phyloP scores from a whole-genome alignment of 2,113 vertebrate species.

The Regulus satrapa region DNA sequence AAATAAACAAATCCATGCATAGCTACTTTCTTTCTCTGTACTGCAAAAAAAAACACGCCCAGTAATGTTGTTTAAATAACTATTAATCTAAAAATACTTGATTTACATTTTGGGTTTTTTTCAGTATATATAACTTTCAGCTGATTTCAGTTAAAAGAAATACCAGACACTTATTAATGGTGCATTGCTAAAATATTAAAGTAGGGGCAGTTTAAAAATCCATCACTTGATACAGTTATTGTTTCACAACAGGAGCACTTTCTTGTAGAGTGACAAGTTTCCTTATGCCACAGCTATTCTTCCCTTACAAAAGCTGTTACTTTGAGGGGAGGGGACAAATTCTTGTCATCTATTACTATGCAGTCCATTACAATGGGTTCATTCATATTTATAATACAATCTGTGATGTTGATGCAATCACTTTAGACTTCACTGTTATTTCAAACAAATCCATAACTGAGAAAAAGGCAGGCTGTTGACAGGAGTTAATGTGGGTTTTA shows the following conservation, averaged over 20 bases:
- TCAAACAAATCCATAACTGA: constrained; percentile 78
- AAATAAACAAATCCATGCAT: background rate
- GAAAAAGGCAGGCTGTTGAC: constrained; percentile 77
- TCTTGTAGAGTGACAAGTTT: constrained; percentile 43
- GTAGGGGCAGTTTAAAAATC: constrained; percentile 26
- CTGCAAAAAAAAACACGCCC: background rate
- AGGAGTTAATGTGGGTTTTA: constrained; percentile 80
- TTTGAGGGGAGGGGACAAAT: constrained; percentile 9
- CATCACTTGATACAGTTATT: constrained; percentile 4
- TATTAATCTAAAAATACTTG: constrained; percentile 7
- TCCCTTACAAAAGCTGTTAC: constrained; percentile 45
- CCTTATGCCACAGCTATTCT: constrained; percentile 46
- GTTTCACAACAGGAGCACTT: constrained; percentile 35
- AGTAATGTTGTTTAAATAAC: background rate
- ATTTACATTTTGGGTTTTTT: background rate
- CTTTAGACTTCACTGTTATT: constrained; percentile 72
- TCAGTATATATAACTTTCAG: background rate
- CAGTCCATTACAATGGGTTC: constrained; percentile 61
- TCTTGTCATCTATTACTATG: constrained; percentile 29
- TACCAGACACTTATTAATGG: constrained; percentile 32
- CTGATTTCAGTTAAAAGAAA: constrained; percentile 52
- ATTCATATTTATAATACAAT: constrained; percentile 79
- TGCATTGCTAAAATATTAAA: constrained; percentile 30
- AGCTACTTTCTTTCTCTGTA: background rate
- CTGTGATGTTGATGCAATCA: constrained; percentile 69